Percentiles rank a stretch among this genome's conserved stretches.
Conservation (phyloP, 2,888 invertebrate genomes). For the Platerodrilus igneus region DNA sequence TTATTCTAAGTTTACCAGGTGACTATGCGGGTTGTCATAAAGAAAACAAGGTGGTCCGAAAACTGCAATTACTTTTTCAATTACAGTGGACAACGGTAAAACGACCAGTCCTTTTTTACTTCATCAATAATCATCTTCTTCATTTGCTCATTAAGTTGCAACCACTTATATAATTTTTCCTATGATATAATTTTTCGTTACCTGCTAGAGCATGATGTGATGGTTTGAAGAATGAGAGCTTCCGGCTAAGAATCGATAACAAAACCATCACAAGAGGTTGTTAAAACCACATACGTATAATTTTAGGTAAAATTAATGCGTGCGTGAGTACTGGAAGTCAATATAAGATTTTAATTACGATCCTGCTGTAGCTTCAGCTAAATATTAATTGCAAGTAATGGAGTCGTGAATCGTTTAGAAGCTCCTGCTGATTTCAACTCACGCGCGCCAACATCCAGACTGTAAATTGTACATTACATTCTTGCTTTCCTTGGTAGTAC, state of each 20-base stretch:
- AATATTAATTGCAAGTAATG: slow-evolving; percentile 31
- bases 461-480: no score
- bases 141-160: slow-evolving; percentile 8
- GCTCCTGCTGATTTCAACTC: slow-evolving; percentile 27
- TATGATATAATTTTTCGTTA: slow-evolving; percentile 1
- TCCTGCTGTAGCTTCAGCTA: slow-evolving; percentile 27
- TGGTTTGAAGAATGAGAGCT: neutral
- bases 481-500: no score
- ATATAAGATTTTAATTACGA: slow-evolving; percentile 33
- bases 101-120: slow-evolving; percentile 1
- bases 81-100: slow-evolving; percentile 4
- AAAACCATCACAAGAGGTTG: no score
- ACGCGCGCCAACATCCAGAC: no score
- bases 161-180: neutral
- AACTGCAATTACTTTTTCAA: neutral
- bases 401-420: slow-evolving; percentile 31
- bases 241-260: no score
- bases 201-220: slow-evolving; percentile 4
- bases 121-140: slow-evolving; percentile 10
- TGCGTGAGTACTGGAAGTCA: slow-evolving; percentile 28
- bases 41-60: slow-evolving; percentile 4
- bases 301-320: slow-evolving; percentile 18
- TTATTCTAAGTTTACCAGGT: no score
- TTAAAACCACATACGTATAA: slow-evolving; percentile 19
- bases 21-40: no score